Evolutionary conservation across 1,140 invertebrate species (phyloP), one percentile per base, ranked within the genome.

Genomic region (Trinorchestia longiramus): DNA sequence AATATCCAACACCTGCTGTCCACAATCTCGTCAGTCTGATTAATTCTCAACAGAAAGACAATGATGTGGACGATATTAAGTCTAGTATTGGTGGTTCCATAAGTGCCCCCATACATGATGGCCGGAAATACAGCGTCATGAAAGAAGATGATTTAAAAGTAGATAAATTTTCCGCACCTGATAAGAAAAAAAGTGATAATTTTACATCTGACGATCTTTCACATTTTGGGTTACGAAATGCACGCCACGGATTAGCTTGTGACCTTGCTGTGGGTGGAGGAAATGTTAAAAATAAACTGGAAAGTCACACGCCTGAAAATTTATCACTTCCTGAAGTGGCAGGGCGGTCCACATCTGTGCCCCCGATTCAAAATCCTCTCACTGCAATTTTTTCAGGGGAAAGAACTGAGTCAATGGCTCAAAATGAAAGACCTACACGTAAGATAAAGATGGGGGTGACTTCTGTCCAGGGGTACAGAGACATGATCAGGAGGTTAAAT

Each of bases 401-500:
- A 77, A 77, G 36, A 11, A 23, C 1, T 77, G 62, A 77, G 36
- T 36, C 62, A 15, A 36, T 77, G 62, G 36, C 62, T 36, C 8
- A 77, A 77, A 90, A 90, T 36, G 88, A 42, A 15, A 43, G 88
- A 41, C 88, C 88, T 19, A 15, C n/a, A 42, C 0, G 88, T 4
- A 43, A 45, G 47, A 36, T 44, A 4, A 94, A 45, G 92, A 94
- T 45, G 43, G 92, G 92, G 8, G 92, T 94, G 43, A 94, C 92
- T 3, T 94, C 92, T 4, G 92, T 94, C 15, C 43, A 94, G 92
- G 92, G 92, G 0, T 94, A 94, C 44, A 6, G 92, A 28, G 44
- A 94, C 44, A 94, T 94, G 92, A 45, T 94, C 36, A 43, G 44
- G 40, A 42, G 92, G 44, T 43, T 94, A 19, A 45, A 94, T 91